Base-by-base conservation (phyloP, 2,888 invertebrate genomes). In the Ypsolopha scabrella region DNA sequence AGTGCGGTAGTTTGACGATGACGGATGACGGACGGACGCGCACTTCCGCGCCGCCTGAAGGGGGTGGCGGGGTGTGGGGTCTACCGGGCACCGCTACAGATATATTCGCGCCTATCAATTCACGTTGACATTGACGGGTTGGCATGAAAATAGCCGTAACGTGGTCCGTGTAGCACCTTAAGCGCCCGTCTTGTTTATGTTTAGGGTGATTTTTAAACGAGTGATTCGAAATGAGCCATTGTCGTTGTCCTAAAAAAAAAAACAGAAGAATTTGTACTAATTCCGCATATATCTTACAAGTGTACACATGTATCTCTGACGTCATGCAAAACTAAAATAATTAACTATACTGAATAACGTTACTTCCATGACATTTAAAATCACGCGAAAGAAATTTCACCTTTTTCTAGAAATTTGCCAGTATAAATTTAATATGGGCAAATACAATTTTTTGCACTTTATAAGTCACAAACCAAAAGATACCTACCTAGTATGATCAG, bases 91-190 rank as follows among this genome's bases (percentile, higher is more conserved):
- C 69, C 70, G 68, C 68, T 69, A 67, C 60, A 72, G 73, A 76
- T 73, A 70, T 70, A 74, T 72, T 65, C 70, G 33, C 51, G 72
- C 72, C 76, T 70, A 78, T 77, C 78, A 75, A 75, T 75, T 71
- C 63, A 59, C 57, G 60, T 9, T 65, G 72, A 72, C 71, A 68
- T 67, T 74, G 80, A 75, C 76, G 72, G 71, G 72, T 75, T 69
- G 69, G 69, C 68, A 67, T 55, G 65, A 67, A 65, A 47, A 47
- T 47, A 47, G 47, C 47, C 47, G 36, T 24, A 24, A 24, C 44
- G 44, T 24, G 7, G 24, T 14, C 10, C 44, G 11, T 11, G 41
- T 7, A 10, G 33, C 44, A 45, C 45, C 45, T 45, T 45, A 33
- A 10, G 33, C n/a, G 7, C 24, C n/a, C 45, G 45, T 45, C 34